phyloP scores from a whole-genome alignment of 2,113 vertebrate species.

The human region GRCh38 chr1:65854501-65855000 shows the following conservation, averaged over 20 bases:
- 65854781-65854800: background rate
- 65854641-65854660: background rate
- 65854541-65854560: background rate
- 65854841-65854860: background rate
- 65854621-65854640: background rate
- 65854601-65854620: background rate
- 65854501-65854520: background rate
- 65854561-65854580: background rate
- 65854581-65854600: background rate
- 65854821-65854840: background rate
- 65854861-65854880: background rate
- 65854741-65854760: background rate
- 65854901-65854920: background rate
- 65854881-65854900: background rate
- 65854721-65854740: background rate
- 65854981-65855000: background rate
- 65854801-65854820: background rate
- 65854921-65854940: background rate
- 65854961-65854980: background rate
- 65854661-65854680: background rate
- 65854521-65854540: background rate
- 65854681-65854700: background rate
- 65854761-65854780: background rate
- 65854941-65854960: background rate
- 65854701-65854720: background rate